Evolutionary conservation across 2,113 vertebrate genomes (phyloP).

Genomic region (Corynorhinus townsendii): DNA sequence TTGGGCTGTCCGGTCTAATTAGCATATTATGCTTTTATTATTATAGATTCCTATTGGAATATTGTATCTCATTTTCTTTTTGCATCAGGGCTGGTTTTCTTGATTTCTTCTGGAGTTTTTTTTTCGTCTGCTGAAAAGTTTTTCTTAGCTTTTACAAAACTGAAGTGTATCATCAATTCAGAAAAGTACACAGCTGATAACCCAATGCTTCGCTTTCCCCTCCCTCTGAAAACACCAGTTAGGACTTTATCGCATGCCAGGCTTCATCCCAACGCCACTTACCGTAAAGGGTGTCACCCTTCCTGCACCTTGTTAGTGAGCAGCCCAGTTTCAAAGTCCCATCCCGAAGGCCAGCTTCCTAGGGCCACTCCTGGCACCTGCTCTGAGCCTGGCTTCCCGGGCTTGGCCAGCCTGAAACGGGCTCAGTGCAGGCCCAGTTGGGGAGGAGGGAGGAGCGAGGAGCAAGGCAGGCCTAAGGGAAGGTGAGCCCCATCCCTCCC

Average conservation of each 20-base stretch:
- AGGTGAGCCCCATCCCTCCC: neutral
- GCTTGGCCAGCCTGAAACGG: neutral
- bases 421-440: neutral
- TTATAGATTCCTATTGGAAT: neutral
- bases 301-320: neutral
- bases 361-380: neutral
- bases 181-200: neutral
- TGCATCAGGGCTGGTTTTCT: neutral
- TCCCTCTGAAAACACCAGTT: neutral
- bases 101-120: constrained; percentile 19
- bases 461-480: neutral
- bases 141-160: neutral
- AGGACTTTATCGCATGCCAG: neutral
- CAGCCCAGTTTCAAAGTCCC: neutral
- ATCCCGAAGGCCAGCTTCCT: neutral
- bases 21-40: too few relatives aligned
- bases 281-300: neutral
- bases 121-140: neutral
- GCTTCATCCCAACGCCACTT: neutral
- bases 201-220: neutral
- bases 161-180: neutral
- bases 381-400: neutral
- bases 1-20: too few relatives aligned
- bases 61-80: neutral
- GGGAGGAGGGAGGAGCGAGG: neutral